Evolutionary conservation across 37 sponge, comb jelly and placozoan genomes (phyloP).

Genomic region (Bolinopsis microptera): DNA sequence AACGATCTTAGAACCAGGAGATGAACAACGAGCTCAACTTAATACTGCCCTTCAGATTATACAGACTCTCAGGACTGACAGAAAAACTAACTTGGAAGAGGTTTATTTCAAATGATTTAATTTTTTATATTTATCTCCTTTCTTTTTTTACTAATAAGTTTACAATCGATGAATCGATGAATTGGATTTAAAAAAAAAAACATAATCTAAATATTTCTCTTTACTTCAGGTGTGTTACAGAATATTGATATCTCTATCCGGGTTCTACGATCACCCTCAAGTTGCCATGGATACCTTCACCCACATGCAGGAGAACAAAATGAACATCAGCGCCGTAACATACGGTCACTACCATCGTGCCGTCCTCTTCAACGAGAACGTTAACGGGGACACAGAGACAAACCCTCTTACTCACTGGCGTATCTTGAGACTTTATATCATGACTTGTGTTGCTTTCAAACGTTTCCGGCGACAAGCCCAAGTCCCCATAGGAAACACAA

Average conservation of each 20-base stretch:
- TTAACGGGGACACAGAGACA: not conserved
- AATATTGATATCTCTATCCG: conserved; percentile 47
- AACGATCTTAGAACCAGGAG: conserved; percentile 21
- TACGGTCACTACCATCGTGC: conserved; percentile 63
- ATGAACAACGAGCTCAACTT: conserved; percentile 25
- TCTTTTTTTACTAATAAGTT: too few relatives aligned
- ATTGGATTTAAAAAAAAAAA: too few relatives aligned
- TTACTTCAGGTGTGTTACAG: conserved; percentile 47
- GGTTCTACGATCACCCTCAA: conserved; percentile 55
- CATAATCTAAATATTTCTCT: not conserved
- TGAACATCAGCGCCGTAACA: conserved; percentile 60
- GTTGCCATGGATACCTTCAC: conserved; percentile 55
- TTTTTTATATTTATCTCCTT: not conserved
- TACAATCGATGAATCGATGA: too few relatives aligned
- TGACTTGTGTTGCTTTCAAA: not conserved
- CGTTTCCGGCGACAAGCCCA: not conserved
- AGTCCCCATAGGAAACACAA: not conserved
- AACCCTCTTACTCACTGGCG: not conserved
- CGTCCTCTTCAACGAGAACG: conserved; percentile 21
- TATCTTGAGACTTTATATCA: conserved; percentile 30
- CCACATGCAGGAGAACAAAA: conserved; percentile 55
- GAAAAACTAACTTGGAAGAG: conserved; percentile 56
- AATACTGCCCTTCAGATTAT: conserved; percentile 37
- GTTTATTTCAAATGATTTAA: too few relatives aligned
- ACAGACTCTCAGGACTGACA: conserved; percentile 47